phyloP scores from a whole-genome alignment of 2,888 invertebrate species.

The Ellobium chinense region DNA sequence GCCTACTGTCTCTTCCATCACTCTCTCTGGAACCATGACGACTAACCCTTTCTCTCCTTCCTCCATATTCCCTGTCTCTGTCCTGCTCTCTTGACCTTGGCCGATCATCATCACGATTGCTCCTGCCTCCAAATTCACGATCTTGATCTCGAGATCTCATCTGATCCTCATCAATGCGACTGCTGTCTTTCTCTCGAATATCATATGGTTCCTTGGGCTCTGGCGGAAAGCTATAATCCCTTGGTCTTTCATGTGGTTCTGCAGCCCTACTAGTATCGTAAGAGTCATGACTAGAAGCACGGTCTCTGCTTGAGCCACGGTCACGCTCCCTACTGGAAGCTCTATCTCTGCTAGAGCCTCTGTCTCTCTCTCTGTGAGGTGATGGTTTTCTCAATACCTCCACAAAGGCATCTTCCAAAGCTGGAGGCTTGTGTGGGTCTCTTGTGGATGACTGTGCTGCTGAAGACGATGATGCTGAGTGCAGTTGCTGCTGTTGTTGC shows the following conservation, averaged over 20 bases:
- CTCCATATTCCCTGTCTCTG: constrained; percentile 49
- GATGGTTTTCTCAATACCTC: constrained; percentile 44
- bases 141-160: constrained; percentile 50
- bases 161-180: constrained; percentile 8
- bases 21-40: constrained; percentile 55
- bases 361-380: constrained; percentile 28
- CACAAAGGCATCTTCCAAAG: constrained; percentile 44
- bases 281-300: constrained; percentile 11
- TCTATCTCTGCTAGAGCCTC: constrained; percentile 19
- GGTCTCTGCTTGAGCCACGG: constrained; percentile 3
- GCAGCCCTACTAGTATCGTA: constrained; percentile 18
- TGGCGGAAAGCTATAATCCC: constrained; percentile 53
- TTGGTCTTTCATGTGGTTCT: constrained; percentile 30
- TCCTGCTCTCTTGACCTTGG: constrained; percentile 56
- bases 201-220: constrained; percentile 58
- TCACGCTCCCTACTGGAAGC: constrained; percentile 26
- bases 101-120: constrained; percentile 54
- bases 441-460: constrained; percentile 35
- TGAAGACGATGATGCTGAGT: constrained; percentile 38
- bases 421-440: constrained; percentile 38
- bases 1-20: constrained; percentile 52
- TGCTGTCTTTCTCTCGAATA: constrained; percentile 38
- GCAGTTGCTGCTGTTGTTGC: constrained; percentile 48
- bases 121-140: constrained; percentile 42
- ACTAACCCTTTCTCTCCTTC: constrained; percentile 47